phyloP scores from a whole-genome alignment of 2,888 invertebrate genomes.

The Crematogaster levior region DNA sequence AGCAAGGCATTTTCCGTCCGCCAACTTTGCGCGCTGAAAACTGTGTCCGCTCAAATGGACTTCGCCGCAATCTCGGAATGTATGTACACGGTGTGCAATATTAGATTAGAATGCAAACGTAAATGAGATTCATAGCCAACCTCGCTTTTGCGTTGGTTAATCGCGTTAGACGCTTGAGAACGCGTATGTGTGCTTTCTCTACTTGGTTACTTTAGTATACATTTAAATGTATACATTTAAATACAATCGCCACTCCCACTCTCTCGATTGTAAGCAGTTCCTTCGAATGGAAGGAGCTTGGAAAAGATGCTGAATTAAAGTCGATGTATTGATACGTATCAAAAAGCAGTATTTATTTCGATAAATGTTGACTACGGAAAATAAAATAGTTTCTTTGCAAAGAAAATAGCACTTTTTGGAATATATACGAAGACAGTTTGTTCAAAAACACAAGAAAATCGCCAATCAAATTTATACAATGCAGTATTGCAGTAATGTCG shows the following conservation, averaged over 20 bases:
- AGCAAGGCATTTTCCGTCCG: slow-evolving; percentile 63
- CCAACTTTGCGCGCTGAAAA: slow-evolving; percentile 66
- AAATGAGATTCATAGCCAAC: slow-evolving; percentile 23
- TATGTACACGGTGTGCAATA: slow-evolving; percentile 39
- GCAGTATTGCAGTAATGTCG: background rate
- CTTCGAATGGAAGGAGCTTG: background rate
- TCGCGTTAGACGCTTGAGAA: background rate
- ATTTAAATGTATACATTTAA: slow-evolving; percentile 39
- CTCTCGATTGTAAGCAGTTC: background rate
- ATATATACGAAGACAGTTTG: background rate
- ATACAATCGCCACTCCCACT: slow-evolving; percentile 21
- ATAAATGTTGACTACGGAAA: background rate
- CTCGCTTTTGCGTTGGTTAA: slow-evolving; percentile 14
- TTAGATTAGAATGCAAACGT: slow-evolving; percentile 45
- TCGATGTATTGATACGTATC: background rate
- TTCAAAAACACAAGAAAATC: background rate
- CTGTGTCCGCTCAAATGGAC: slow-evolving; percentile 60
- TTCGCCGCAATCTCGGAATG: slow-evolving; percentile 41
- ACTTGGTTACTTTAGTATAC: background rate
- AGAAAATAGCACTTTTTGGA: background rate
- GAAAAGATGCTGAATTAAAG: slow-evolving; percentile 8
- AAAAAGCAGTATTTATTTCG: background rate
- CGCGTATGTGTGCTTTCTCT: background rate
- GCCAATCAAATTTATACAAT: background rate
- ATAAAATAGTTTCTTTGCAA: background rate